Conservation (phyloP, 2,888 invertebrate species). For the Drosophila atroscutellata region DNA sequence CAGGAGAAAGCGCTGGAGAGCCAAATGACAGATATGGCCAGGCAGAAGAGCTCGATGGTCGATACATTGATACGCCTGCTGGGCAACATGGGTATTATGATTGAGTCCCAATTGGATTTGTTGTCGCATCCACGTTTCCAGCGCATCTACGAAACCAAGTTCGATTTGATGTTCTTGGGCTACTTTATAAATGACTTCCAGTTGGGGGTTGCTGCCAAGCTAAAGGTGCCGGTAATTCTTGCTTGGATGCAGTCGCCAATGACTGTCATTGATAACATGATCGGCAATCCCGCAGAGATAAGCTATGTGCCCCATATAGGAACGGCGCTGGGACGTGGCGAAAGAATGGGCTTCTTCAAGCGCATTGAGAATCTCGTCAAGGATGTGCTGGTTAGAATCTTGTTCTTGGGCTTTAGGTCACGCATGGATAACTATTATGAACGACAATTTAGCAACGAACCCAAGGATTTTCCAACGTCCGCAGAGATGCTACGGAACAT, state of each 20-base stretch:
- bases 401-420: constrained; percentile 23
- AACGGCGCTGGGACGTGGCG: constrained; percentile 23
- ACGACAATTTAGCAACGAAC: constrained; percentile 44
- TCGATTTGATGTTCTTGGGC: constrained; percentile 80
- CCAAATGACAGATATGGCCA: constrained; percentile 56
- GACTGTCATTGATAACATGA: constrained; percentile 42
- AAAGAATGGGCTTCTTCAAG: constrained; percentile 57
- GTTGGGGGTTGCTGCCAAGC: constrained; percentile 77
- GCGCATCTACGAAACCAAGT: constrained; percentile 79
- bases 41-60: constrained; percentile 51
- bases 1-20: constrained; percentile 44
- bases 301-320: constrained; percentile 75
- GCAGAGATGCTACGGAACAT: constrained; percentile 74
- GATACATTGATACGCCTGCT: constrained; percentile 40
- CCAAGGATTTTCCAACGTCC: constrained; percentile 55
- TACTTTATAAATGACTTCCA: constrained; percentile 81
- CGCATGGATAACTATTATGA: constrained; percentile 47
- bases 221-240: constrained; percentile 77
- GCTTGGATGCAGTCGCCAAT: constrained; percentile 69
- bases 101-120: constrained; percentile 69
- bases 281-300: constrained; percentile 77
- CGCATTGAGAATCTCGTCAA: constrained; percentile 63
- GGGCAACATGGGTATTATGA: constrained; percentile 51
- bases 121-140: constrained; percentile 72
- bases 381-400: constrained; percentile 1